Conservation (phyloP, 37 sponge, comb jelly and placozoan genomes). For the Bolinopsis microptera region DNA sequence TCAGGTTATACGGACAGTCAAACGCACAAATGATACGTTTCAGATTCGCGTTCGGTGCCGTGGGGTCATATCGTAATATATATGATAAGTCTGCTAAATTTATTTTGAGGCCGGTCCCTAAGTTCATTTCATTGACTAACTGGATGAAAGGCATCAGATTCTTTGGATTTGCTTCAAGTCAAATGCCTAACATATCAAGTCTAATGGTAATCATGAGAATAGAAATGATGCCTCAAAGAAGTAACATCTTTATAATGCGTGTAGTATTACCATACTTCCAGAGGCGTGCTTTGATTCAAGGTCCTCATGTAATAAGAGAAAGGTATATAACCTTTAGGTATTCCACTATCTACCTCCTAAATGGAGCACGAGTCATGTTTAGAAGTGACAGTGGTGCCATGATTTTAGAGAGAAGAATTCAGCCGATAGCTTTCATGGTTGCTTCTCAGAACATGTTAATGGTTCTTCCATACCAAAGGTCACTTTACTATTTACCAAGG, state of each 20-base stretch:
- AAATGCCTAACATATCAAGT: background rate
- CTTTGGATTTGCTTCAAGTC: background rate
- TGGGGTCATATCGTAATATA: background rate
- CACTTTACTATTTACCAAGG: background rate
- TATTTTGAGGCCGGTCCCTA: background rate
- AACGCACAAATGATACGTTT: background rate
- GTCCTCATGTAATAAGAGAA: background rate
- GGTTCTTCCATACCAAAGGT: background rate
- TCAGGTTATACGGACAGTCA: background rate
- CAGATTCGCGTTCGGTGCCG: background rate
- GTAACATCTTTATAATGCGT: background rate
- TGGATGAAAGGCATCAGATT: background rate
- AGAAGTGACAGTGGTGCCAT: background rate
- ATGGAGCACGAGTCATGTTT: background rate
- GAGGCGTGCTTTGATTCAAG: background rate
- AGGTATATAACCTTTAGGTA: background rate
- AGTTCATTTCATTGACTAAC: background rate
- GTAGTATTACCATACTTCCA: background rate
- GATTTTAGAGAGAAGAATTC: background rate
- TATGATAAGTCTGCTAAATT: background rate
- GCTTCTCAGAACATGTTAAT: background rate
- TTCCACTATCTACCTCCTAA: background rate
- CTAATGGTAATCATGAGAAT: background rate
- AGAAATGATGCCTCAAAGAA: background rate
- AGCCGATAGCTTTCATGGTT: background rate